Conservation (phyloP, 2,888 invertebrate species). For the Spodoptera picta region DNA sequence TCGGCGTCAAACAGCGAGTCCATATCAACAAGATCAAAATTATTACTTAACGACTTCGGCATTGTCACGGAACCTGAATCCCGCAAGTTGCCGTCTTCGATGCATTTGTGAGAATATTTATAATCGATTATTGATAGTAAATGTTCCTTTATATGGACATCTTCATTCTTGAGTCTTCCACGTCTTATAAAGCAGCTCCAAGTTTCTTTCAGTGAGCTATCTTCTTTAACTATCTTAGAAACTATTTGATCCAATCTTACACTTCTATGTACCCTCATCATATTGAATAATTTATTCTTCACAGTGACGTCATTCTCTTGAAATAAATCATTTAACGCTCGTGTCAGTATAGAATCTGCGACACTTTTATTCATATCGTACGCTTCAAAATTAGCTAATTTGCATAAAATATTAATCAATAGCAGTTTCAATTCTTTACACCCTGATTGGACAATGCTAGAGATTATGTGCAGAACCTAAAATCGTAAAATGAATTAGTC, state of each 20-base stretch:
- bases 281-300: constrained; percentile 58
- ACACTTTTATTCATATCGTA: constrained; percentile 58
- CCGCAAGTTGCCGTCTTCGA: constrained; percentile 34
- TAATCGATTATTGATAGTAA: constrained; percentile 45
- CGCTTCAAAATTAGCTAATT: constrained; percentile 59
- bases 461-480: constrained; percentile 73
- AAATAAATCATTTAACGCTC: constrained; percentile 62
- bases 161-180: constrained; percentile 30
- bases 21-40: constrained; percentile 77
- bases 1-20: constrained; percentile 70
- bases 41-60: constrained; percentile 57
- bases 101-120: constrained; percentile 69
- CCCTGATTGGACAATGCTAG: constrained; percentile 63
- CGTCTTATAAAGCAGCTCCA: constrained; percentile 53
- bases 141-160: constrained; percentile 49
- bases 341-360: constrained; percentile 53
- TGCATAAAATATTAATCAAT: constrained; percentile 68
- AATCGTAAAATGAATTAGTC: constrained; percentile 42
- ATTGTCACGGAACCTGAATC: constrained; percentile 18
- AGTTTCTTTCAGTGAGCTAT: constrained; percentile 55
- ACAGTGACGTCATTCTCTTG: constrained; percentile 59
- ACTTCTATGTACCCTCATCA: constrained; percentile 44
- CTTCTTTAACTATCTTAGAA: constrained; percentile 53
- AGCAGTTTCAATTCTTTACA: constrained; percentile 69
- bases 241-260: constrained; percentile 60